Evolutionary conservation across 2,797 vertebrate genomes (phyloP), one percentile per base, ranked within the genome.

Genomic region (Emydoidea blandingii): DNA sequence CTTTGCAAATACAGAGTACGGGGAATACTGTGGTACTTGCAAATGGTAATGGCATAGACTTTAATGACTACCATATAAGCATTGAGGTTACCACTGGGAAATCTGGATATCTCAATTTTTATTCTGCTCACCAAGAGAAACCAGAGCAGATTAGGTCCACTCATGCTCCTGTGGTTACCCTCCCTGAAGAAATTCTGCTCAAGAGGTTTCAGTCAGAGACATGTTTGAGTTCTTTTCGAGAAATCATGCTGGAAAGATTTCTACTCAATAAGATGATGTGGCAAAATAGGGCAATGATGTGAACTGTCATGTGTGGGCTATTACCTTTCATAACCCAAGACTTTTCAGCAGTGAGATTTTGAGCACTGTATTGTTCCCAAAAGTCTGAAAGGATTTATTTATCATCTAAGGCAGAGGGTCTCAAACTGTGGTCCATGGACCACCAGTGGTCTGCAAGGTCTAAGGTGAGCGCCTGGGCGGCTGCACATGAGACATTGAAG

Each of bases 41-140:
- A 2, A 83, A 53, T 47, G 74, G 5, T 74, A 92, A 72, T 0
- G 0, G 80, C 7, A 9, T 65, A 87, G 86, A 56, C 83, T 47
- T 81, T 41, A 90, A 88, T 23, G 2, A 50, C 52, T 37, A 12
- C 1, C 7, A 81, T 49, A n/a, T 50, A 37, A 76, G 8, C 44
- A 8, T 31, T 89, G 37, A 65, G 78, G 12, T 83, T 91, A 31
- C 52, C 5, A 2, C 5, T 72, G 79, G 89, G 76, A 92, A 82
- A 85, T 19, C 47, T 5, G 85, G 56, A 50, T 23, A 1, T 8
- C 78, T 49, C 89, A 62, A 6, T 84, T 65, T 65, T n/a, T 87
- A n/a, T 54, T 94, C 82, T 95, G 82, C 47, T 29, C 91, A 21
- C 65, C 85, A 50, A 83, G 78, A 85, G 89, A 90, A 21, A 80